phyloP scores from a whole-genome alignment of 2,113 vertebrate species.

The Anarhynchus alexandrinus region DNA sequence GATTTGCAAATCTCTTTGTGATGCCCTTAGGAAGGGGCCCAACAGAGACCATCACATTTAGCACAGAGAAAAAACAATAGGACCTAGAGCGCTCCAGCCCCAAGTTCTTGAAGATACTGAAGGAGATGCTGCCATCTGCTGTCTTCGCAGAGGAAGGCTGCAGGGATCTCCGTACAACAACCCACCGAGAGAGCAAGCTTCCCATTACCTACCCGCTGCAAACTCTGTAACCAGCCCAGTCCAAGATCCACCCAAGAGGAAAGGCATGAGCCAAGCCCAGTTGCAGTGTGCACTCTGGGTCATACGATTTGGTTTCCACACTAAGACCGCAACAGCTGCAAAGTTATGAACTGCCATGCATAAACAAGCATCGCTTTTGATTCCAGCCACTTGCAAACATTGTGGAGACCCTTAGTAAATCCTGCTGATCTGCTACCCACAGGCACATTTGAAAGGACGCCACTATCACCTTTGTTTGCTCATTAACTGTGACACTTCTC shows the following conservation, averaged over 20 bases:
- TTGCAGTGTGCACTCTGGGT: not conserved
- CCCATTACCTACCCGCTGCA: not conserved
- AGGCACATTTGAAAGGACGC: not conserved
- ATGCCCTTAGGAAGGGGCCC: not conserved
- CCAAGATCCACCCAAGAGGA: not conserved
- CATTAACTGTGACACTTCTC: not conserved
- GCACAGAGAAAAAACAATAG: not conserved
- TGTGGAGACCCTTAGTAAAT: not conserved
- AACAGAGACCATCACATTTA: not conserved
- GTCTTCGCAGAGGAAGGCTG: not conserved
- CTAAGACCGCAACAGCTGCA: not conserved
- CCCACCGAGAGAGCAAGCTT: not conserved
- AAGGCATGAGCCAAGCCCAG: not conserved
- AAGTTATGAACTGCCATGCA: not conserved
- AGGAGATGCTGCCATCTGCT: constrained; percentile 43
- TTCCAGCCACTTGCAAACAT: not conserved
- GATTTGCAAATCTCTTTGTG: not conserved
- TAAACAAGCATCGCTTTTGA: not conserved
- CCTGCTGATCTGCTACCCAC: not conserved
- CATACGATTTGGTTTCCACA: not conserved
- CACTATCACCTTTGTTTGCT: not conserved
- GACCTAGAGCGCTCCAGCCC: fast-evolving
- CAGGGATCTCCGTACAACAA: not conserved
- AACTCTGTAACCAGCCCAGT: not conserved
- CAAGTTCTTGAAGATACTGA: not conserved